These are phyloP conservation scores for Trichonephila inaurata DNA, from an alignment of 1,140 invertebrate genomes.

Conservation along the genomic window DNA sequence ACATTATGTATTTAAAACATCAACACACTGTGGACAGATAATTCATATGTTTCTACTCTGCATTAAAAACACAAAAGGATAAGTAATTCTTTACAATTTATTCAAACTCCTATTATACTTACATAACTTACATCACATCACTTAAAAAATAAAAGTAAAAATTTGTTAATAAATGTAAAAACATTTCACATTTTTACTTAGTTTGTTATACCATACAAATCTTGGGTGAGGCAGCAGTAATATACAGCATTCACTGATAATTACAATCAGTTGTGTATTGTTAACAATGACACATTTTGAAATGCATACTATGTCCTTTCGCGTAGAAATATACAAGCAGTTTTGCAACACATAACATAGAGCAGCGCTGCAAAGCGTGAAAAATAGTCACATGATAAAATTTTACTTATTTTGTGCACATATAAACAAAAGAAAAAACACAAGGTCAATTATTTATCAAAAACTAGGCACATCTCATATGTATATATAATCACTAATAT, in stretches of 20 bases:
- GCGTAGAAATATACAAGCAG: constrained; percentile 63
- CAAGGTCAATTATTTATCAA: constrained; percentile 66
- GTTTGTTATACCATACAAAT: constrained; percentile 76
- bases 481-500: constrained; percentile 70
- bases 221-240: constrained; percentile 72
- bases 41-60: too few relatives aligned
- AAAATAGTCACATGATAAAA: constrained; percentile 70
- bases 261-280: constrained; percentile 56
- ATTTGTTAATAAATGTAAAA: constrained; percentile 77
- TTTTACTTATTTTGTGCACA: constrained; percentile 63
- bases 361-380: constrained; percentile 62
- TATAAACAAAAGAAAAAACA: constrained; percentile 63
- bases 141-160: constrained; percentile 77
- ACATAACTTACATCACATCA: constrained; percentile 77
- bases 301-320: constrained; percentile 61
- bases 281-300: constrained; percentile 61
- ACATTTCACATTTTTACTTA: constrained; percentile 74
- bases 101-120: constrained; percentile 76
- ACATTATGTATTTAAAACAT: too few relatives aligned
- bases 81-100: constrained; percentile 77
- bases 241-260: constrained; percentile 69
- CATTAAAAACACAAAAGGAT: constrained; percentile 22
- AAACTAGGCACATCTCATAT: constrained; percentile 76
- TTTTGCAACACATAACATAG: constrained; percentile 52
- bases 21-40: too few relatives aligned